Percentiles rank a stretch among this genome's conserved stretches.
Conservation (phyloP, 2,888 invertebrate genomes). For the Rotaria sp. region DNA sequence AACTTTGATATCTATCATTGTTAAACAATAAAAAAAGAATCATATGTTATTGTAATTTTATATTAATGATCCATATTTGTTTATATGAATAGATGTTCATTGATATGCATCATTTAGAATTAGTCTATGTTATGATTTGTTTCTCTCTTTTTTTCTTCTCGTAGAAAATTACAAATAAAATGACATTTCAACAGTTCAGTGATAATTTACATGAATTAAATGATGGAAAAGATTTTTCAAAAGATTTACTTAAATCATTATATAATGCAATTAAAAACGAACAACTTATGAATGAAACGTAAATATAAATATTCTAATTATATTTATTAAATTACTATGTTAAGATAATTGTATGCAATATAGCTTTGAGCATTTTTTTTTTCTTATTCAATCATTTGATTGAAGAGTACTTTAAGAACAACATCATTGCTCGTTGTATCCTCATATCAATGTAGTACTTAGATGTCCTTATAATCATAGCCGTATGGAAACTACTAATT, state of each 20-base stretch:
- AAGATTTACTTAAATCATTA: conserved; percentile 82
- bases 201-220: conserved; percentile 91
- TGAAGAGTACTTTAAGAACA: background rate
- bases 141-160: conserved; percentile 42
- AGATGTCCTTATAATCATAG: background rate
- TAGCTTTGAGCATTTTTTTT: background rate
- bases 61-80: background rate
- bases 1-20: too few relatives aligned
- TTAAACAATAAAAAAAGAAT: too few relatives aligned
- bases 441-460: background rate
- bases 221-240: conserved; percentile 87
- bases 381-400: background rate
- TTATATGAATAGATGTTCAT: background rate
- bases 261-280: conserved; percentile 87
- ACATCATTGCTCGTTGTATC: background rate
- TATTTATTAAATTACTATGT: background rate
- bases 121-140: background rate
- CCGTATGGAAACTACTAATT: background rate
- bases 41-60: background rate
- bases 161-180: conserved; percentile 62
- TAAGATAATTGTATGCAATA: background rate
- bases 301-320: conserved; percentile 56
- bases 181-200: conserved; percentile 92
- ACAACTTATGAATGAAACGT: conserved; percentile 89
- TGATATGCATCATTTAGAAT: background rate